These are phyloP conservation scores for Drosophila teissieri DNA, from an alignment of 1,140 invertebrate genomes.

Conservation along the genomic window DNA sequence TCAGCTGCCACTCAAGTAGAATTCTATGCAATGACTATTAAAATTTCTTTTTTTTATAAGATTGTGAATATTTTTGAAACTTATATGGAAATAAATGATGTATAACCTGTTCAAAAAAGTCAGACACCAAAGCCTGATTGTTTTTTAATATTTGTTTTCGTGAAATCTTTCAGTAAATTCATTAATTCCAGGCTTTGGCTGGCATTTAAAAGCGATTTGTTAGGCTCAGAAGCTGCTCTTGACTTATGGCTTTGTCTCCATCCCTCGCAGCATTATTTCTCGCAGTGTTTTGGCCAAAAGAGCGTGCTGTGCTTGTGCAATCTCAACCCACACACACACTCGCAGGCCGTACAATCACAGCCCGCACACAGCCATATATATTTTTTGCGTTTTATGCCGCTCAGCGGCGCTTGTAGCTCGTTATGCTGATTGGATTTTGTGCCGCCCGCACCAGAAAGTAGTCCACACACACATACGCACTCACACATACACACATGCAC, in stretches of 20 bases:
- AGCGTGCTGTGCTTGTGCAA: slow-evolving; percentile 41
- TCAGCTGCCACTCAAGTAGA: no score
- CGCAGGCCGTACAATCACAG: slow-evolving; percentile 39
- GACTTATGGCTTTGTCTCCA: slow-evolving; percentile 2
- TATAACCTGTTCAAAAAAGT: no score
- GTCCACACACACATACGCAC: slow-evolving; percentile 52
- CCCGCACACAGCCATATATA: slow-evolving; percentile 41
- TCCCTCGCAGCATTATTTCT: slow-evolving; percentile 26
- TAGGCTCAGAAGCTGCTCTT: not conserved
- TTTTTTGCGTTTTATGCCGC: slow-evolving; percentile 78
- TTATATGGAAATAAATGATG: no score
- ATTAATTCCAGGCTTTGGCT: not conserved
- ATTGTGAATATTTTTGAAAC: no score
- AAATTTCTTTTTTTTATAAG: no score
- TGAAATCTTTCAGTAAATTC: not conserved
- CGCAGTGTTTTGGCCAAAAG: slow-evolving; percentile 34
- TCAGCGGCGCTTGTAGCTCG: slow-evolving; percentile 80
- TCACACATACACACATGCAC: slow-evolving; percentile 18
- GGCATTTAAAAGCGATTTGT: slow-evolving; percentile 6
- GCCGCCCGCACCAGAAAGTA: slow-evolving; percentile 77
- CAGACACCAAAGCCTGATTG: no score
- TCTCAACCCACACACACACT: slow-evolving; percentile 27
- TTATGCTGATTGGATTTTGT: slow-evolving; percentile 84
- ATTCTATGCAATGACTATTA: no score
- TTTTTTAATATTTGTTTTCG: no score